A percentile compares a stretch with the other conserved stretches of the same genome.
phyloP scores from a whole-genome alignment of 2,888 invertebrate genomes.

The Glaucopsyche alexis region DNA sequence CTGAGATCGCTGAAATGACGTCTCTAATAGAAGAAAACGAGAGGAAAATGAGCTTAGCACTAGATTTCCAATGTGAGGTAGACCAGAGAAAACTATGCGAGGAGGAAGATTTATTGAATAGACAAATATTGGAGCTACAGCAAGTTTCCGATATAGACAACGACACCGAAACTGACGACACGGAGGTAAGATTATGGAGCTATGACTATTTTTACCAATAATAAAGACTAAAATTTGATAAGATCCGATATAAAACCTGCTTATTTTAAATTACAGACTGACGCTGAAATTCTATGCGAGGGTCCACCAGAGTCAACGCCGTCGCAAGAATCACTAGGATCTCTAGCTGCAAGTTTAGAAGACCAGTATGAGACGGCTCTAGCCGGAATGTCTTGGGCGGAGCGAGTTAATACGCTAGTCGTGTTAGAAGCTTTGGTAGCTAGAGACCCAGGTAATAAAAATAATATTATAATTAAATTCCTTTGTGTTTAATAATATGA shows the following conservation, averaged over 20 bases:
- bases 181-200: constrained; percentile 72
- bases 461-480: too few relatives aligned
- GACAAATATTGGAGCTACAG: constrained; percentile 87
- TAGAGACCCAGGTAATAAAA: constrained; percentile 87
- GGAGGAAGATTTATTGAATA: constrained; percentile 87
- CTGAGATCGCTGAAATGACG: constrained; percentile 75
- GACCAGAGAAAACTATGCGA: constrained; percentile 87
- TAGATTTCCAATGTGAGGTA: constrained; percentile 84
- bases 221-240: too few relatives aligned
- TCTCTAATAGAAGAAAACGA: constrained; percentile 77
- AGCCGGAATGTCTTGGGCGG: constrained; percentile 91
- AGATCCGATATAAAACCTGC: not conserved
- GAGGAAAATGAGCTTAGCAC: constrained; percentile 79
- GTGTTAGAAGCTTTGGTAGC: constrained; percentile 88
- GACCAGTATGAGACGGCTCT: constrained; percentile 85
- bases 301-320: constrained; percentile 49
- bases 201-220: not conserved
- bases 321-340: constrained; percentile 46
- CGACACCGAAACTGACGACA: constrained; percentile 91
- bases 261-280: not conserved
- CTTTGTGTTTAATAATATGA: too few relatives aligned
- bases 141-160: constrained; percentile 86
- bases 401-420: constrained; percentile 89
- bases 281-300: constrained; percentile 81
- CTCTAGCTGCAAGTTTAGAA: constrained; percentile 73